These are phyloP conservation scores for Romanogobio albipinnatus DNA, from an alignment of 2,113 vertebrate species.

Conservation along the genomic window DNA sequence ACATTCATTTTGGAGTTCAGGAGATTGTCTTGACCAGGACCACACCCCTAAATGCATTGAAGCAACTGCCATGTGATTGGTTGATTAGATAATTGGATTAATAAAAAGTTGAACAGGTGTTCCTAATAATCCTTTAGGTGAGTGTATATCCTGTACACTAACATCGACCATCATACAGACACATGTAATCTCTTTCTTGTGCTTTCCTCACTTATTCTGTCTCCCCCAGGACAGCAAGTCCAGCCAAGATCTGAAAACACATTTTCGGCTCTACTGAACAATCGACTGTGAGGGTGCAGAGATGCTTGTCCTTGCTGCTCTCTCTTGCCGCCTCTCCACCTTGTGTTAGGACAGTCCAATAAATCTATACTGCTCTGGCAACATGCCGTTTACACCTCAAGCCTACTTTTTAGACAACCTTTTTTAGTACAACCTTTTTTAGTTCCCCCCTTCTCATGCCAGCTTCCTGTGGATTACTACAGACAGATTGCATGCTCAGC, in stretches of 20 bases:
- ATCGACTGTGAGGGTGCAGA: constrained; percentile 66
- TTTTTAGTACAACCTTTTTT: background rate
- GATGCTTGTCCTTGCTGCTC: constrained; percentile 67
- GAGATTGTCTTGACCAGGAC: no score
- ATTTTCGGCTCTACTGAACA: constrained; percentile 76
- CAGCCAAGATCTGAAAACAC: constrained; percentile 76
- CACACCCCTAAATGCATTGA: no score
- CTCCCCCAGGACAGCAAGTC: constrained; percentile 70
- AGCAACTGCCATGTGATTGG: no score
- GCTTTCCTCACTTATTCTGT: constrained; percentile 54
- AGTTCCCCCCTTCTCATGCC: background rate
- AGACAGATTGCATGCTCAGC: constrained; percentile 31
- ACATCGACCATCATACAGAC: constrained; percentile 10
- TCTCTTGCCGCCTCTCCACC: constrained; percentile 61
- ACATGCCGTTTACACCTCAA: constrained; percentile 55
- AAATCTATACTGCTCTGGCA: constrained; percentile 63
- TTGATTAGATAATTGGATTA: no score
- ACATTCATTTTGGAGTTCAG: no score
- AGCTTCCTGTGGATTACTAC: constrained; percentile 25
- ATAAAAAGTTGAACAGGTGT: no score
- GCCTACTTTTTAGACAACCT: constrained; percentile 50
- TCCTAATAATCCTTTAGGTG: no score
- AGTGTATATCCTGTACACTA: background rate
- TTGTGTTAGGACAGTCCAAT: constrained; percentile 65
- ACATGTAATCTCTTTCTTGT: constrained; percentile 43